Evolutionary conservation across 2,113 vertebrate species (phyloP).

Genomic region (Phylloscopus whistleri): DNA sequence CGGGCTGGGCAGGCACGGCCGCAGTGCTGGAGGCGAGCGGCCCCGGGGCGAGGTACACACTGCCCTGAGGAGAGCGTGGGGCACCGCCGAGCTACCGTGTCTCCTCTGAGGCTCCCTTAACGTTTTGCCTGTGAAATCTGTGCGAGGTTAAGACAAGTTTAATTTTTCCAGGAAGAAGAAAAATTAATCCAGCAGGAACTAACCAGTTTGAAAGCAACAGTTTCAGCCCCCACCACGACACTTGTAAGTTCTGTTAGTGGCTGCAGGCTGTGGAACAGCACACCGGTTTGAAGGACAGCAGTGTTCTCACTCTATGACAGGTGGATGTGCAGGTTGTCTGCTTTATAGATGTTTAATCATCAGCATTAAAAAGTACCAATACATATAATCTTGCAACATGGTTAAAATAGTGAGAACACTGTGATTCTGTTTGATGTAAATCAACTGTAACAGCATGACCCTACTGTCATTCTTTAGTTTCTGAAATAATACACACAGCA

Average conservation of each 20-base stretch:
- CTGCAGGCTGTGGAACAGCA: not conserved
- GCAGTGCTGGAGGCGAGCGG: fast-evolving
- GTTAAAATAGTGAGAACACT: not conserved
- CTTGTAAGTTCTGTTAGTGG: slow-evolving; percentile 74
- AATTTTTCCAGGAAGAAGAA: slow-evolving; percentile 87
- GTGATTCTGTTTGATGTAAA: not conserved
- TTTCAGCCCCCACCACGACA: slow-evolving; percentile 87
- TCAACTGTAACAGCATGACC: fast-evolving
- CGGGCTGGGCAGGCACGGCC: fast-evolving
- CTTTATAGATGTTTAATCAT: not conserved
- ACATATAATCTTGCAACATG: not conserved
- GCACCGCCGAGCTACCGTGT: fast-evolving
- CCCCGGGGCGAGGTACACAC: fast-evolving
- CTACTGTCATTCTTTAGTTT: not conserved
- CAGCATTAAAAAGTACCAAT: not conserved
- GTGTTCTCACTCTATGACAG: not conserved
- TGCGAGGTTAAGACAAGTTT: not conserved
- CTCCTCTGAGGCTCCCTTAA: fast-evolving
- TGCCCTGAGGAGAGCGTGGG: fast-evolving
- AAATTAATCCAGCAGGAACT: slow-evolving; percentile 92
- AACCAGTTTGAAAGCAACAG: slow-evolving; percentile 83
- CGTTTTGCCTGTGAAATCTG: fast-evolving
- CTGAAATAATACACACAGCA: not conserved
- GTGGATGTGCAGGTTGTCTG: not conserved
- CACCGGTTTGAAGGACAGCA: not conserved